phyloP scores from a whole-genome alignment of 2,797 vertebrate genomes.

The Adelosebastes latens region DNA sequence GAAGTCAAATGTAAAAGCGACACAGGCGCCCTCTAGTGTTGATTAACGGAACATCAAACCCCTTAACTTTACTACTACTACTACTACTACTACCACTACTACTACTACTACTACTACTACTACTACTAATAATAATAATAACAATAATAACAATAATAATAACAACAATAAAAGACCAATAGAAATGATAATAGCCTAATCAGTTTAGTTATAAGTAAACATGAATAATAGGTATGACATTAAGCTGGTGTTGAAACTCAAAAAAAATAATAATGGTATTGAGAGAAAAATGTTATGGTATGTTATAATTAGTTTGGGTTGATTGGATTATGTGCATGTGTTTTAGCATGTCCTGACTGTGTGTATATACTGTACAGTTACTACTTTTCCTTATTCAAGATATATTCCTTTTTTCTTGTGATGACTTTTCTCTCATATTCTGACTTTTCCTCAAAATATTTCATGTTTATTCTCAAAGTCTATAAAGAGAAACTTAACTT shows the following conservation, averaged over 20 bases:
- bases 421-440: neutral
- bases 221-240: neutral
- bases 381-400: neutral
- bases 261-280: neutral
- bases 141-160: neutral
- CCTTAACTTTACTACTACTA: no score
- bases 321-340: neutral
- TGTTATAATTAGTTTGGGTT: neutral
- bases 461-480: neutral
- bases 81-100: neutral
- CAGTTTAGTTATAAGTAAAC: no score
- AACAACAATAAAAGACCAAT: no score
- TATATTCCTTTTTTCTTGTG: neutral
- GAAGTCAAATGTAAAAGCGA: neutral
- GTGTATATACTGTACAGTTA: neutral
- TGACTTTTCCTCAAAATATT: neutral
- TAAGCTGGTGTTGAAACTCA: neutral
- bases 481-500: neutral
- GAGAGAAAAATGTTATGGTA: neutral
- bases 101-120: neutral
- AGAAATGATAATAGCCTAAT: no score
- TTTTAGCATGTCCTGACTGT: neutral
- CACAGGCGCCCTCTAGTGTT: conserved; percentile 35
- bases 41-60: neutral
- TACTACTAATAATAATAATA: neutral